Base-by-base conservation (phyloP, 1,140 invertebrate species). In the Drosophila burlai region DNA sequence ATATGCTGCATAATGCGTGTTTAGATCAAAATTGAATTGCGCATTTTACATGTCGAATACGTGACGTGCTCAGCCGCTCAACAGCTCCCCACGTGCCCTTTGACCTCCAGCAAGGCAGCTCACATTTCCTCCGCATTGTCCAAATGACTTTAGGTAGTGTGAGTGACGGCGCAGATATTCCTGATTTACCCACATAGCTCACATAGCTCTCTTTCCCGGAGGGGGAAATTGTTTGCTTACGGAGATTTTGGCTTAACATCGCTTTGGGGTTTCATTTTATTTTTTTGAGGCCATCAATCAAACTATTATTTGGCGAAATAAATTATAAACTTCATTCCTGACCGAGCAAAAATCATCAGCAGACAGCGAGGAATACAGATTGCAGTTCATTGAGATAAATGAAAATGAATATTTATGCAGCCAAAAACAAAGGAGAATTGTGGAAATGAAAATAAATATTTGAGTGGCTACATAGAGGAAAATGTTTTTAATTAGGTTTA, bases 21-120 rank as follows among this genome's bases (percentile, higher is more conserved):
- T 89, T 90, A 89, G 77, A 78, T 89, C 78, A 73, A 90, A 90
- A 90, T 89, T 89, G 85, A 90, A 89, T 89, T 81, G 84, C 84
- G 84, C 81, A 89, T 90, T 81, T 79, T 60, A 84, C 84, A 90
- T 89, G 69, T 76, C 85, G 78, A 79, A 90, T 90, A 89, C 84
- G 84, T 89, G 84, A 89, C 80, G 47, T 81, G 45, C 49, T 57
- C 73, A 84, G 68, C 72, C 79, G 58, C 50, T 43, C 45, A 55
- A 54, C 26, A 45, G 42, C 26, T 54, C 9, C 9, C 45, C 40
- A 55, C 36, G 24, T 49, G 34, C 43, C 31, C 36, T 62, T 67
- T 67, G 42, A 36, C 38, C 59, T 36, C 21, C 13, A 7, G 40
- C 34, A 9, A 16, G n/a, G 40, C 55, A 43, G 34, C 29, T 57